Evolutionary conservation across 2,888 invertebrate genomes (phyloP).

Genomic region (Zeuzera pyrina): DNA sequence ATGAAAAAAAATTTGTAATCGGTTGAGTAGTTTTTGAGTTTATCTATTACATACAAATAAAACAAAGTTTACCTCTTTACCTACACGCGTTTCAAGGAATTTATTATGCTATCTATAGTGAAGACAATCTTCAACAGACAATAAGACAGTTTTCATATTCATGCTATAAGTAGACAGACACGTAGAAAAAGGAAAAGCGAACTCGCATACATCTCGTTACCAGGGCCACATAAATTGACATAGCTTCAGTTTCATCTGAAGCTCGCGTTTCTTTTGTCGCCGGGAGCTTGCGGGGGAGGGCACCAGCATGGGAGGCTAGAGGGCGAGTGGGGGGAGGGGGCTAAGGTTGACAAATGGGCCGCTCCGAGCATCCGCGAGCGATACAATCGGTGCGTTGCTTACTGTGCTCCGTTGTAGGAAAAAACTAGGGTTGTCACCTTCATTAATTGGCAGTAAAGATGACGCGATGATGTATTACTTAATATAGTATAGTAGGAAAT

Average conservation of each 20-base stretch:
- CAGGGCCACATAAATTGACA: constrained; percentile 44
- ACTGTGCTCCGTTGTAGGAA: constrained; percentile 73
- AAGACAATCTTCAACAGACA: too few species aligned
- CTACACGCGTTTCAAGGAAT: too few species aligned
- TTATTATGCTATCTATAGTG: too few species aligned
- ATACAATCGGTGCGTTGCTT: constrained; percentile 74
- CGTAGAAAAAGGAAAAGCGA: too few species aligned
- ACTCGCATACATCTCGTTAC: not conserved
- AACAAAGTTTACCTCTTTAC: too few species aligned
- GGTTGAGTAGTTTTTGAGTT: too few species aligned
- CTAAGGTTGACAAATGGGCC: constrained; percentile 73
- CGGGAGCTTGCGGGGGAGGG: constrained; percentile 19
- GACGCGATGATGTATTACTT: not conserved
- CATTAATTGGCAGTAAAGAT: not conserved
- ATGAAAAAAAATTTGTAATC: too few species aligned
- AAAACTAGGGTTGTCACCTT: constrained; percentile 63
- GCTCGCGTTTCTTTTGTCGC: constrained; percentile 57
- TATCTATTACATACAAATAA: too few species aligned
- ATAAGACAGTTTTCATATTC: too few species aligned
- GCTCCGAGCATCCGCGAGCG: constrained; percentile 70
- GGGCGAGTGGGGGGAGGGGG: constrained; percentile 27
- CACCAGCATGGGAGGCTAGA: constrained; percentile 18
- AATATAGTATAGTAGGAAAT: too few species aligned
- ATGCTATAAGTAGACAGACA: too few species aligned
- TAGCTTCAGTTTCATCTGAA: constrained; percentile 53